phyloP scores from a whole-genome alignment of 2,797 vertebrate genomes.

The Pseudochromis fuscus region DNA sequence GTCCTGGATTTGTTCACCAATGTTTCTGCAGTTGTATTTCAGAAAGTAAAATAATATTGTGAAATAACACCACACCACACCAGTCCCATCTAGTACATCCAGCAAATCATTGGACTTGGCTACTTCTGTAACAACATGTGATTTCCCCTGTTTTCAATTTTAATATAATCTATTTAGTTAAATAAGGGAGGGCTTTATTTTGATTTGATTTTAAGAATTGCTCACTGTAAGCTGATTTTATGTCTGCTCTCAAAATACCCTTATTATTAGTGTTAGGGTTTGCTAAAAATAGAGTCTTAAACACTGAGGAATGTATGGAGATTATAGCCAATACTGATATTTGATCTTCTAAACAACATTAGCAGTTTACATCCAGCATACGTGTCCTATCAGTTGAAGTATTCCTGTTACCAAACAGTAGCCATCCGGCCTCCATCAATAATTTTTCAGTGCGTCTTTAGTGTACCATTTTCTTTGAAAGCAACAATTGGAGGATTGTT shows the following conservation, averaged over 20 bases:
- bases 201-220: constrained; percentile 5
- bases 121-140: constrained; percentile 32
- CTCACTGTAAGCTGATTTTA: constrained; percentile 1
- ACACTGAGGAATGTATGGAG: background rate
- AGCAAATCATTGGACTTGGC: constrained; percentile 15
- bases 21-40: constrained; percentile 19
- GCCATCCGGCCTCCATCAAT: background rate
- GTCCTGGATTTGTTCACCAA: constrained; percentile 8
- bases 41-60: background rate
- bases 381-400: background rate
- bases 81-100: background rate
- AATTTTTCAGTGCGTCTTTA: constrained; percentile 2
- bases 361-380: background rate
- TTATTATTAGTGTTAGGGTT: background rate
- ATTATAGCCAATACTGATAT: background rate
- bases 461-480: background rate
- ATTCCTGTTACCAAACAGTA: constrained; percentile 2
- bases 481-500: background rate
- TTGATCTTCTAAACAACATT: background rate
- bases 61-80: constrained; percentile 1
- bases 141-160: constrained; percentile 15
- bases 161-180: constrained; percentile 22
- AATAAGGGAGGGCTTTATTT: constrained; percentile 37
- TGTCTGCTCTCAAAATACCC: background rate
- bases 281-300: constrained; percentile 1